phyloP scores from a whole-genome alignment of 2,888 invertebrate species.

The Netelia fuscicornis region DNA sequence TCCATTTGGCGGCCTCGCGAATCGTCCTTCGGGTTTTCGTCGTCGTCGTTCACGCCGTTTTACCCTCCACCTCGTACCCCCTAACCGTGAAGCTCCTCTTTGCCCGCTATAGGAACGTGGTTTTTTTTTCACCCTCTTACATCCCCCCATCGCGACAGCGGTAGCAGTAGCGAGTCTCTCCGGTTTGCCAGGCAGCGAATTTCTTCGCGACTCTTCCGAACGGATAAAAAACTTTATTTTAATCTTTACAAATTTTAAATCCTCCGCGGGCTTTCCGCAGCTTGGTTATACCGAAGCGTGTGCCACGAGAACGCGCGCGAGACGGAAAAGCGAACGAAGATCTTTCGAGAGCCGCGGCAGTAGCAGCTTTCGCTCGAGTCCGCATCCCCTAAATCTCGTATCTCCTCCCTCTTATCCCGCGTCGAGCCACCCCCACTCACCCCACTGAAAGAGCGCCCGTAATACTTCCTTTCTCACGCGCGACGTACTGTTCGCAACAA shows the following conservation, averaged over 20 bases:
- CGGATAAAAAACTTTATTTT: conserved; percentile 83
- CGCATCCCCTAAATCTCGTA: conserved; percentile 70
- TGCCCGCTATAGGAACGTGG: conserved; percentile 20
- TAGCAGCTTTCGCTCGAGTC: conserved; percentile 49
- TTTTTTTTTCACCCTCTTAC: conserved; percentile 45
- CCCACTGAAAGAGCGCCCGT: conserved; percentile 30
- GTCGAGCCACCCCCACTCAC: conserved; percentile 38
- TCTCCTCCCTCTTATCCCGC: conserved; percentile 63
- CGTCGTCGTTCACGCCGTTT: conserved; percentile 53
- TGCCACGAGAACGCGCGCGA: conserved; percentile 65
- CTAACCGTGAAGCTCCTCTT: conserved; percentile 64
- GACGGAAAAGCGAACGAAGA: conserved; percentile 73
- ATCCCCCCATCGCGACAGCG: conserved; percentile 28
- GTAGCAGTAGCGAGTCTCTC: conserved; percentile 39
- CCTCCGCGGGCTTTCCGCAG: conserved; percentile 73
- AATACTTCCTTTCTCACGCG: conserved; percentile 59
- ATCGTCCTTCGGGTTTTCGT: conserved; percentile 59
- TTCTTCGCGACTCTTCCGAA: conserved; percentile 66
- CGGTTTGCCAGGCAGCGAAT: conserved; percentile 64
- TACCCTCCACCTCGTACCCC: conserved; percentile 55
- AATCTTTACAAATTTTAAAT: conserved; percentile 82
- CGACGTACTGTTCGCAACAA: conserved; percentile 19
- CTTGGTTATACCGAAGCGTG: conserved; percentile 48
- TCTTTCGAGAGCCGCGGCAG: conserved; percentile 50
- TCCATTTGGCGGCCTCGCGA: conserved; percentile 56